Evolutionary conservation across 2,888 invertebrate genomes (phyloP), one percentile per base, ranked within the genome.

Genomic region (Syrista parreyssii): DNA sequence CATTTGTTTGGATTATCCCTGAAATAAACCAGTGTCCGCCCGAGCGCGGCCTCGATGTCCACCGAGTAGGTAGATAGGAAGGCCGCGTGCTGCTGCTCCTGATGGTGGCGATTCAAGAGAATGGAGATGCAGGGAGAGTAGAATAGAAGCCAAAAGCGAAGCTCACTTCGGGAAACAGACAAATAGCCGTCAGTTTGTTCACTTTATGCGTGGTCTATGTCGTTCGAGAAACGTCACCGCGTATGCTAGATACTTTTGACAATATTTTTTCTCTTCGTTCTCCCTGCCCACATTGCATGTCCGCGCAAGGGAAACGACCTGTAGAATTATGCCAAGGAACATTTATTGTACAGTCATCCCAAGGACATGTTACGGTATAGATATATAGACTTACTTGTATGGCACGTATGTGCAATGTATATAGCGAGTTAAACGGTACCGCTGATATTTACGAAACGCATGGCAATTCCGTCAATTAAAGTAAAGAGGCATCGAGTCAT

Each of bases 1-100:
- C 91, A 91, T 91, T 91, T 91, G 91, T 91, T 91, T 91, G 91
- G 91, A 91, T 91, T 91, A 91, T 91, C 91, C 89, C 86, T 89
- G 88, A 90, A 90, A 91, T 91, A 91, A 91, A 91, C 88, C 90
- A 89, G 88, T 88, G 86, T 84, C 84, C 86, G 83, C 85, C 82
- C 82, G 55, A 75, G 23, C 55, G 55, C 55, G 69, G 76, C 75
- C 74, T 76, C 76, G 79, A 40, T 68, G 74, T 71, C 75, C 76
- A 74, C 71, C 74, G 23, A 23, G 55, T 55, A 23, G 55, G 55
- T 55, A 55, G 55, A 55, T 55, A 55, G 23, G 55, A 55, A 23
- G 55, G 55, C 55, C 23, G 55, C 55, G 55, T 55, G 55, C 55
- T 55, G 55, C 55, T 55, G 23, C 23, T 23, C 55, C 55, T 23